Evolutionary conservation across 2,888 invertebrate species (phyloP).

Genomic region (Sphinx pinastri): DNA sequence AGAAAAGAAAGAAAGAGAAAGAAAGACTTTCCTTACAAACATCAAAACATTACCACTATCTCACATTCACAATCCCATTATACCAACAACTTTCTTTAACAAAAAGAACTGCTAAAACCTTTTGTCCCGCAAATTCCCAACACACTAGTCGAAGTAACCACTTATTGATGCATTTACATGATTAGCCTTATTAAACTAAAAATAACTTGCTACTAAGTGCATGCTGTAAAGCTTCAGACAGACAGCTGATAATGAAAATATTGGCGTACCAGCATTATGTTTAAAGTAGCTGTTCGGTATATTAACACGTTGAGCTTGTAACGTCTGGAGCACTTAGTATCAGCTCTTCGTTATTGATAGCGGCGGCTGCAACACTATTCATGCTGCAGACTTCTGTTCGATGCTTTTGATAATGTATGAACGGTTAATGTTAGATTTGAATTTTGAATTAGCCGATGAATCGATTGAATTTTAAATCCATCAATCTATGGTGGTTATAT

Average conservation of each 20-base stretch:
- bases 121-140: background rate
- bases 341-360: constrained; percentile 35
- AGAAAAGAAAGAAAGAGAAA: no score
- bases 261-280: constrained; percentile 55
- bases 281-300: constrained; percentile 60
- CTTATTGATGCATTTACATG: constrained; percentile 14
- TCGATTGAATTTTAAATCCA: background rate
- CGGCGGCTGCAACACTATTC: constrained; percentile 23
- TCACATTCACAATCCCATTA: no score
- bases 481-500: no score
- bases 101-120: background rate
- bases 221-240: constrained; percentile 32
- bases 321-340: constrained; percentile 60
- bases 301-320: constrained; percentile 64
- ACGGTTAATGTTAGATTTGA: background rate
- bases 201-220: constrained; percentile 29
- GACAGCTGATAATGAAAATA: constrained; percentile 53
- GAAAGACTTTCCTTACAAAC: no score
- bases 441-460: background rate
- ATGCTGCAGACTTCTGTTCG: constrained; percentile 5
- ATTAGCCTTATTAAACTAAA: constrained; percentile 16
- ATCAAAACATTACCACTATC: no score
- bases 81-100: background rate
- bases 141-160: background rate
- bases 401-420: constrained; percentile 2